phyloP scores from a whole-genome alignment of 30 jellyfish, hydroid and myxozoan genomes.

The Chrysaora quinquecirrha region DNA sequence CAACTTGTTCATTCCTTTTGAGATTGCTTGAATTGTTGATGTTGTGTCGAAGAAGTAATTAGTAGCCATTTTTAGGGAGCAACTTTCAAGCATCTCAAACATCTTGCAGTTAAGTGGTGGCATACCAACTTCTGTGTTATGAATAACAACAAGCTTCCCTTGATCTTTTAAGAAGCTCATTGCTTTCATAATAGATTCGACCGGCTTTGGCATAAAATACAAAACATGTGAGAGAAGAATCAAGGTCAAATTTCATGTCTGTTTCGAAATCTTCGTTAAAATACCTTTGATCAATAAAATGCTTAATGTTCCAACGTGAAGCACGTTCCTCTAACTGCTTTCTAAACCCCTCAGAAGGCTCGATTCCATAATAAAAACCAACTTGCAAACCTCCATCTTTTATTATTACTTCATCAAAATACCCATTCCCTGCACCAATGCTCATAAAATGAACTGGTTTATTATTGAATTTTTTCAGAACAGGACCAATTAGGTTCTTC shows the following conservation, averaged over 20 bases:
- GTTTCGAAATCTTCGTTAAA: background rate
- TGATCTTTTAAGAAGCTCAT: no score
- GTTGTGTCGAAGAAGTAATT: background rate
- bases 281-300: no score
- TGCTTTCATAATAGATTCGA: no score
- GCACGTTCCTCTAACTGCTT: no score
- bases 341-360: no score
- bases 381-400: background rate
- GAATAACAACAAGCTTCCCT: background rate
- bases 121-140: background rate
- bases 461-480: background rate
- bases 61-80: background rate
- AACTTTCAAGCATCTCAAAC: background rate
- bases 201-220: no score
- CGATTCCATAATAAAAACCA: background rate
- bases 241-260: background rate
- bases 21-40: no score
- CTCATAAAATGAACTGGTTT: no score
- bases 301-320: no score
- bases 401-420: background rate
- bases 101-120: background rate
- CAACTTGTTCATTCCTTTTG: no score
- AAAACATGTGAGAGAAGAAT: no score
- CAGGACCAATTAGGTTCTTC: background rate
- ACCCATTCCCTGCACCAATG: no score